Conservation (phyloP, 2,888 invertebrate genomes). For the Lithophane leautieri region DNA sequence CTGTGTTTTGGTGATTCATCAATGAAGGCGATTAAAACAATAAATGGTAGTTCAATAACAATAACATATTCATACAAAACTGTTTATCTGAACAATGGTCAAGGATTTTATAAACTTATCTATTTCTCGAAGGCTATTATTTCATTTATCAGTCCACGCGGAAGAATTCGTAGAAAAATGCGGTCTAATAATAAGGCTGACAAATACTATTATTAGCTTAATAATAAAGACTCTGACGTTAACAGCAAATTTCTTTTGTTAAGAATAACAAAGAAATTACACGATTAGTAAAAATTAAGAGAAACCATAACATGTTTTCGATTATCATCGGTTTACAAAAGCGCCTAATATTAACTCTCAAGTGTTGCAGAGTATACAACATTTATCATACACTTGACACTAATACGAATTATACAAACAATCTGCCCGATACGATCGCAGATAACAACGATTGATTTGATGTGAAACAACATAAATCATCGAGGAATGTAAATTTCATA, state of each 20-base stretch:
- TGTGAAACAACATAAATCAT: constrained; percentile 48
- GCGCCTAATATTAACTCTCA: constrained; percentile 34
- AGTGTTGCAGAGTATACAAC: constrained; percentile 35
- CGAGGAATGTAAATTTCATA: constrained; percentile 41
- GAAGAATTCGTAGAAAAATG: constrained; percentile 15
- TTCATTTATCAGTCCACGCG: constrained; percentile 14
- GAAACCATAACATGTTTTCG: constrained; percentile 40
- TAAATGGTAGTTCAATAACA: neutral
- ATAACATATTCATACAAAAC: neutral
- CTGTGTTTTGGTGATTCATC: neutral
- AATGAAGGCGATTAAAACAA: neutral
- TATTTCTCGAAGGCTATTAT: constrained; percentile 24
- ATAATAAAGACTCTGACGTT: constrained; percentile 18
- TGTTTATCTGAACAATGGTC: constrained; percentile 13
- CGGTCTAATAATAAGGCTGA: constrained; percentile 13
- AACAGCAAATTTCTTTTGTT: constrained; percentile 39
- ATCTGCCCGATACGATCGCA: constrained; percentile 49
- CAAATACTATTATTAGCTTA: constrained; percentile 27
- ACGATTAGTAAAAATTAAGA: constrained; percentile 23
- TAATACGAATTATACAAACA: constrained; percentile 56
- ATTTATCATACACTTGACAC: constrained; percentile 62
- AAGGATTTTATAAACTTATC: constrained; percentile 34
- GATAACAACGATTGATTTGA: constrained; percentile 56
- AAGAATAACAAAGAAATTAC: constrained; percentile 32
- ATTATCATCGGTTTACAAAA: constrained; percentile 41